phyloP scores from a whole-genome alignment of 2,797 vertebrate species.

The Girardinus metallicus region DNA sequence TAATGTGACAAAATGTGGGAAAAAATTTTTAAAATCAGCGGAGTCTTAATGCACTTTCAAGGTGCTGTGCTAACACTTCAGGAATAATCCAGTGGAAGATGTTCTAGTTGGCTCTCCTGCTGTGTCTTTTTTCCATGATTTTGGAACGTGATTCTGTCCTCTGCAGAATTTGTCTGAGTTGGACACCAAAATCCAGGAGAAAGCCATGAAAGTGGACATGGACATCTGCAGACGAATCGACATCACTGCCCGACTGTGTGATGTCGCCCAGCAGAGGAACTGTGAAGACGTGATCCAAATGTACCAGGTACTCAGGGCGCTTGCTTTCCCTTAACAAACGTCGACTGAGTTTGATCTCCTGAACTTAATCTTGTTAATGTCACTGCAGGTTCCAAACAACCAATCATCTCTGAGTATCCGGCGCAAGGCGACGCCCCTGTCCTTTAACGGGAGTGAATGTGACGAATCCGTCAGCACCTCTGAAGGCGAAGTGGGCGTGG shows the following conservation, averaged over 20 bases:
- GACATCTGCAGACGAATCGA: constrained; percentile 97
- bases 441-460: constrained; percentile 84
- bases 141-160: neutral
- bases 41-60: neutral
- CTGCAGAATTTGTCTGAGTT: constrained; percentile 90
- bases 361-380: constrained; percentile 30
- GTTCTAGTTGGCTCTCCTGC: neutral
- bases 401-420: constrained; percentile 87
- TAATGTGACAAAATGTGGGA: neutral
- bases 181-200: constrained; percentile 97
- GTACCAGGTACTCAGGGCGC: constrained; percentile 85
- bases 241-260: constrained; percentile 94
- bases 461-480: constrained; percentile 90
- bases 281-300: constrained; percentile 95
- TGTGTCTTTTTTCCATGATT: neutral
- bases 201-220: constrained; percentile 99
- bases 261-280: constrained; percentile 95
- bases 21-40: neutral
- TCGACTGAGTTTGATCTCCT: constrained; percentile 5
- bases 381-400: constrained; percentile 87
- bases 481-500: constrained; percentile 86
- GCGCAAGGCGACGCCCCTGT: constrained; percentile 82
- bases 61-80: neutral
- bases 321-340: neutral
- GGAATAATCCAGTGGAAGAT: neutral